Evolutionary conservation across 92 coral and sea anemone genomes (phyloP), one percentile per base, ranked within the genome.

Genomic region (Ricordea florida): DNA sequence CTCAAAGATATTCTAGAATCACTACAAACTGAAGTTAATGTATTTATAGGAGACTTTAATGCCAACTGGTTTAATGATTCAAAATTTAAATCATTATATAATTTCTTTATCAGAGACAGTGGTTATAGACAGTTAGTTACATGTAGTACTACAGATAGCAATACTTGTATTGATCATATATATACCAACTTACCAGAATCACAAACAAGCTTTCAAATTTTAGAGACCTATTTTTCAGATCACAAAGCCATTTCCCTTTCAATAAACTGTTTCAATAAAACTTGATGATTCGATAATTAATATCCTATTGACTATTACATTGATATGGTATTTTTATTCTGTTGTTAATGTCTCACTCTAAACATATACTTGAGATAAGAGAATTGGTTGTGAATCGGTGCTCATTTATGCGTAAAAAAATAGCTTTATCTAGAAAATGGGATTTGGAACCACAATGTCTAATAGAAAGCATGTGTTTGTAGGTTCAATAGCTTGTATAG

Each of bases 51-150:
- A 30, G 69, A 69, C 61, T 77, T 48, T 57, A 84, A 76, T 77
- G 72, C 65, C 22, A 77, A 77, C 30, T 77, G 27, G 47, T 77
- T 77, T 52, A 77, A 65, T 77, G 38, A 45, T 43, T 10, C 50
- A 49, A 46, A 74, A 37, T 8, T 57, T 48, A 31, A 76, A 41
- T 45, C 90, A 60, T 76, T 80, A 34, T 59, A 78, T 60, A 88
- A 88, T 74, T 56, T 84, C 43, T 83, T 88, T 72, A 71, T 88
- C 23, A 88, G 89, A 76, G 89, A 82, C 78, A 53, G 77, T 77
- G 60, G 72, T 68, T 87, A 82, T 59, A 78, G 68, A 78, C 89
- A 87, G 70, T 69, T 76, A 57, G 77, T 82, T 58, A 69, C 77
- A 34, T 34, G 72, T 64, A 47, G 43, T 76, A 87, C 92, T 48